A percentile compares a stretch with the other conserved stretches of the same genome.
These are phyloP conservation scores for Discoglossus pictus DNA, from an alignment of 2,797 vertebrate species.

Conservation along the genomic window DNA sequence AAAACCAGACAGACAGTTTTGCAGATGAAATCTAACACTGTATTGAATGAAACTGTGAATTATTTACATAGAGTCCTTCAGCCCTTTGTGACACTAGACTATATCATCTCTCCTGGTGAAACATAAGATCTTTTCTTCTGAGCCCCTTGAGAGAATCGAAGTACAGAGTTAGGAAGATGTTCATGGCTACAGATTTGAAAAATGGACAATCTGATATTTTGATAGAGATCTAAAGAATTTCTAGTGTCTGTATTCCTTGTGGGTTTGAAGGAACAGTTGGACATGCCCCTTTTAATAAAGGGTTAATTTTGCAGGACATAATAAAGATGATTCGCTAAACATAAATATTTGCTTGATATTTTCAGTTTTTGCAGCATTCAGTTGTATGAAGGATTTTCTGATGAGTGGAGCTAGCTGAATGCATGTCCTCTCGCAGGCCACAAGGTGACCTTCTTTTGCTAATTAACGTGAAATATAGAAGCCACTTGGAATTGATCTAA, in stretches of 20 bases:
- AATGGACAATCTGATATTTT: conserved; percentile 4
- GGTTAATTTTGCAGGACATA: too few relatives aligned
- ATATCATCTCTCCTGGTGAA: conserved; percentile 66
- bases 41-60: conserved; percentile 71
- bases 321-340: too few relatives aligned
- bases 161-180: conserved; percentile 48
- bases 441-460: conserved; percentile 46
- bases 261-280: too few relatives aligned
- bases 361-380: too few relatives aligned
- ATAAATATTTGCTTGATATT: too few relatives aligned
- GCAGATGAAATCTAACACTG: conserved; percentile 53
- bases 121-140: conserved; percentile 63
- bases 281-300: too few relatives aligned
- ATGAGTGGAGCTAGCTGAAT: conserved; percentile 16
- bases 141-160: conserved; percentile 65
- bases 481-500: conserved; percentile 41
- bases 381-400: neutral
- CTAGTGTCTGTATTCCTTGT: too few relatives aligned
- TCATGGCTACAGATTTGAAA: conserved; percentile 7
- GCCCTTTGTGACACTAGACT: conserved; percentile 62
- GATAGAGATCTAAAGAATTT: conserved; percentile 21
- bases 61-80: conserved; percentile 73
- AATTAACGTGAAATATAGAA: conserved; percentile 45
- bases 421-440: conserved; percentile 14
- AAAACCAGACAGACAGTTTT: conserved; percentile 45